A percentile compares a stretch with the other conserved stretches of the same genome.
phyloP scores from a whole-genome alignment of 1,140 invertebrate genomes.

The Pinna nobilis region DNA sequence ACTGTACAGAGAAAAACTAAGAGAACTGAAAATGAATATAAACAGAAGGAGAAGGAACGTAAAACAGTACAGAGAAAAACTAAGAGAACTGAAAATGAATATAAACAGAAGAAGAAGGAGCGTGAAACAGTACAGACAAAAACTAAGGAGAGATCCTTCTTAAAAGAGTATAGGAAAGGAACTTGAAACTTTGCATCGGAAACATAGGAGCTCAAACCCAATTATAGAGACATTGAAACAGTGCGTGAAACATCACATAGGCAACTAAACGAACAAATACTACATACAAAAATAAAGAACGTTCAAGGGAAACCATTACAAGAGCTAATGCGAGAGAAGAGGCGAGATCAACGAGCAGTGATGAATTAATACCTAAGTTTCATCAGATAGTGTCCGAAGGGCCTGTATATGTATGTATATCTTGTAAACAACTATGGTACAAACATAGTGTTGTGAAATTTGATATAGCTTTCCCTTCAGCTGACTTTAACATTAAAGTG shows the following conservation, averaged over 20 bases:
- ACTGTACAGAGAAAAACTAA: not conserved
- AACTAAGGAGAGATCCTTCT: not conserved
- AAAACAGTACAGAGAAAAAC: not conserved
- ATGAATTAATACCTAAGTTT: constrained; percentile 21
- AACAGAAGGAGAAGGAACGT: not conserved
- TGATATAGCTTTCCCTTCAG: not conserved
- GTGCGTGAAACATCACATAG: not conserved
- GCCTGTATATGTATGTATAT: constrained; percentile 36
- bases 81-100: not conserved
- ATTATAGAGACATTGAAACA: not conserved
- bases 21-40: not conserved
- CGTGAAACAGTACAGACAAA: constrained; percentile 5
- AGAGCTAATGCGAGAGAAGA: constrained; percentile 8
- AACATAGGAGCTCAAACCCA: not conserved
- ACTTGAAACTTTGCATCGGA: not conserved
- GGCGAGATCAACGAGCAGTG: not conserved
- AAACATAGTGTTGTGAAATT: constrained; percentile 28
- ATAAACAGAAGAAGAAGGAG: not conserved
- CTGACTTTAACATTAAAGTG: not conserved
- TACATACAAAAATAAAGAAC: constrained; percentile 8
- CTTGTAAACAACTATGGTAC: constrained; percentile 30
- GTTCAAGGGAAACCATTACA: not conserved
- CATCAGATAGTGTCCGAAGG: constrained; percentile 22
- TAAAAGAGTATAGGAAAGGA: not conserved
- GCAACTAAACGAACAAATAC: not conserved